phyloP scores from a whole-genome alignment of 2,797 vertebrate genomes.

The Semaprochilodus insignis region DNA sequence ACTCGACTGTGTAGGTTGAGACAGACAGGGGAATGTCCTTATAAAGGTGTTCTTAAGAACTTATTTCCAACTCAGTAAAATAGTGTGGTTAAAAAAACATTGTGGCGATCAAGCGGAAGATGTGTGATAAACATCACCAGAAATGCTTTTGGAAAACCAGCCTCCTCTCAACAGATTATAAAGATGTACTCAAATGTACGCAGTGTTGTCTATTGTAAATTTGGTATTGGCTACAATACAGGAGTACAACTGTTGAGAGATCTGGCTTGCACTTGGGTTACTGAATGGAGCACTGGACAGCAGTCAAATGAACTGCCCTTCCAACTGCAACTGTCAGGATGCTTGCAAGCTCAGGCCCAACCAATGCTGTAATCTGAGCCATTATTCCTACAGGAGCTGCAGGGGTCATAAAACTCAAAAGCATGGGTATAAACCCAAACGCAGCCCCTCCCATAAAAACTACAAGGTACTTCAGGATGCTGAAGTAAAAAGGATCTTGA shows the following conservation, averaged over 20 bases:
- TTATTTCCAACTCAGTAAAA: too few species aligned
- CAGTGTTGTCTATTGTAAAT: too few species aligned
- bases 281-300: constrained; percentile 29
- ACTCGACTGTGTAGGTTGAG: too few species aligned
- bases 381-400: constrained; percentile 3
- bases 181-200: too few species aligned
- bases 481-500: constrained; percentile 20
- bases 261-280: background rate
- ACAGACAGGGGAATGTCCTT: too few species aligned
- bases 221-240: background rate
- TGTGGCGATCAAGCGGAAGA: too few species aligned
- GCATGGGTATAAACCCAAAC: background rate
- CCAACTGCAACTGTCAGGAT: background rate
- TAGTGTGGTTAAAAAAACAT: too few species aligned
- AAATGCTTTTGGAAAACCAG: too few species aligned
- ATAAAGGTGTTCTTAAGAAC: too few species aligned
- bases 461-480: constrained; percentile 8
- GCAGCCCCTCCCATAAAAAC: constrained; percentile 14
- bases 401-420: background rate
- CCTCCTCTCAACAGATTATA: too few species aligned
- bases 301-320: background rate
- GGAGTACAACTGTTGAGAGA: background rate
- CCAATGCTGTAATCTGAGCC: background rate
- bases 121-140: too few species aligned
- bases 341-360: constrained; percentile 16